phyloP scores from a whole-genome alignment of 2,797 vertebrate species.

The Lemur catta region DNA sequence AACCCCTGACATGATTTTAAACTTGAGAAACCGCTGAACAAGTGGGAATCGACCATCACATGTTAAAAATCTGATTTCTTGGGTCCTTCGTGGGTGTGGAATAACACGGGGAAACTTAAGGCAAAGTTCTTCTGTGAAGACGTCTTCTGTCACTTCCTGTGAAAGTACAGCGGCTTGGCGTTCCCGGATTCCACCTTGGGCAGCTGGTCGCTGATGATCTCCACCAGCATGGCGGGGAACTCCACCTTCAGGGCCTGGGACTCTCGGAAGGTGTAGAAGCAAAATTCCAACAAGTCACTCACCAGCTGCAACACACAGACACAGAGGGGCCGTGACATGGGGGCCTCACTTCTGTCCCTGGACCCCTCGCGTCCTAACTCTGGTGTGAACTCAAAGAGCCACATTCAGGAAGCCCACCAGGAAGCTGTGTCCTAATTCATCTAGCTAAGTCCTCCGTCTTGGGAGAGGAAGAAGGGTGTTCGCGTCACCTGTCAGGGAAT shows the following conservation, averaged over 20 bases:
- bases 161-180: constrained; percentile 97
- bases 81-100: constrained; percentile 85
- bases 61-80: constrained; percentile 82
- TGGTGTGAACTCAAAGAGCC: background rate
- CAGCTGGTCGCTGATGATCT: constrained; percentile 99
- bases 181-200: constrained; percentile 99
- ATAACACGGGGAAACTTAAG: constrained; percentile 88
- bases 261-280: constrained; percentile 99
- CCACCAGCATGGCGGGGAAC: constrained; percentile 99
- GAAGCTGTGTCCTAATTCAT: rapidly evolving
- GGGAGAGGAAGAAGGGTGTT: background rate
- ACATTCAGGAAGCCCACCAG: background rate
- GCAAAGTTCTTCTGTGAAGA: constrained; percentile 87
- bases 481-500: rapidly evolving
- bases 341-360: rapidly evolving
- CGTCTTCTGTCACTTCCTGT: constrained; percentile 94
- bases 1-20: constrained; percentile 80
- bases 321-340: background rate
- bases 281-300: constrained; percentile 96
- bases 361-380: background rate
- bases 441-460: background rate
- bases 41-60: constrained; percentile 81
- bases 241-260: constrained; percentile 98
- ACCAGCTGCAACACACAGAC: constrained; percentile 87
- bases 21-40: constrained; percentile 79